Percentiles rank a stretch among this genome's conserved stretches.
Evolutionary conservation across 2,797 vertebrate genomes (phyloP).

Genomic region (Parauchenoglanis ngamensis): DNA sequence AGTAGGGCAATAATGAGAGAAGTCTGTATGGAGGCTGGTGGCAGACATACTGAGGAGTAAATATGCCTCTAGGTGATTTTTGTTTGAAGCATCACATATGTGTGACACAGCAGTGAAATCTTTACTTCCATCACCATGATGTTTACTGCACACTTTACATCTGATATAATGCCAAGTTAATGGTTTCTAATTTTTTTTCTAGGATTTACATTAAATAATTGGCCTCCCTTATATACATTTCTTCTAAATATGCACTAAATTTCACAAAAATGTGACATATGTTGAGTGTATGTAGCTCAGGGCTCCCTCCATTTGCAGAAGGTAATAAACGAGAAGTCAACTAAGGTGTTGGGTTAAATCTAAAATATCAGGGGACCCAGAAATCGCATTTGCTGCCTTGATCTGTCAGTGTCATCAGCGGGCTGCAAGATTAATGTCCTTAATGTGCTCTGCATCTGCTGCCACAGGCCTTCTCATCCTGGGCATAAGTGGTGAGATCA

Average conservation of each 20-base stretch:
- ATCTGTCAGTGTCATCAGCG: constrained; percentile 52
- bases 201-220: not conserved
- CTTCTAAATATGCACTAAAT: not conserved
- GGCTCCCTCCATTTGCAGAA: constrained; percentile 24
- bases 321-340: constrained; percentile 35
- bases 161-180: constrained; percentile 44
- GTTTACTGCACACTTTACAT: constrained; percentile 39
- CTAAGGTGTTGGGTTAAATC: constrained; percentile 47
- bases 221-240: not conserved
- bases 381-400: constrained; percentile 57
- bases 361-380: constrained; percentile 40
- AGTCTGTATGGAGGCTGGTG: constrained; percentile 46
- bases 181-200: constrained; percentile 25
- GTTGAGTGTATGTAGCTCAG: not conserved
- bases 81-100: constrained; percentile 45
- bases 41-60: constrained; percentile 13
- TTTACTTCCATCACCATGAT: constrained; percentile 4
- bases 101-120: constrained; percentile 42
- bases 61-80: constrained; percentile 45
- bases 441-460: constrained; percentile 55
- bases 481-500: constrained; percentile 24
- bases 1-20: constrained; percentile 66
- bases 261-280: constrained; percentile 2
- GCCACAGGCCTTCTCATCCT: constrained; percentile 30
- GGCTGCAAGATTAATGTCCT: constrained; percentile 52